Conservation (phyloP, 2,113 vertebrate species). For the Malurus alboscapulatus region DNA sequence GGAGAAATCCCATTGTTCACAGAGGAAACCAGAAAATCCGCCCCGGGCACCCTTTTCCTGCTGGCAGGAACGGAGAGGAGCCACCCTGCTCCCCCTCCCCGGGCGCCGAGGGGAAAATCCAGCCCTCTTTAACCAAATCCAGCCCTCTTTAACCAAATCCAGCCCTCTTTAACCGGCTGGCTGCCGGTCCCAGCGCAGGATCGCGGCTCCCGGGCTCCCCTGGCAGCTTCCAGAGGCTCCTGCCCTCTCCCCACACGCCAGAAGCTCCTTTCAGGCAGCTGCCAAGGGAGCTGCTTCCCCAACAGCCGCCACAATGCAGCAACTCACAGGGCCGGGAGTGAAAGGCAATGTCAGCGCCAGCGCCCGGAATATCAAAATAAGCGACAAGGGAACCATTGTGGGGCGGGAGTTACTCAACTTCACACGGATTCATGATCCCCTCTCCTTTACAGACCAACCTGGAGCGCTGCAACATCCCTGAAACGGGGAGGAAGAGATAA, state of each 20-base stretch:
- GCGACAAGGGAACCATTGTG: constrained; percentile 58
- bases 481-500: neutral
- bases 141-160: neutral
- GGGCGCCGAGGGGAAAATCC: rapidly evolving
- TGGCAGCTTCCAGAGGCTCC: neutral
- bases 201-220: rapidly evolving
- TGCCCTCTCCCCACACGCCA: neutral
- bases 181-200: neutral
- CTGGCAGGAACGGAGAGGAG: neutral
- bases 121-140: too few species aligned
- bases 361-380: constrained; percentile 55
- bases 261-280: constrained; percentile 43
- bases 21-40: neutral
- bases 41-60: neutral
- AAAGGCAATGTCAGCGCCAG: constrained; percentile 52
- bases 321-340: constrained; percentile 48
- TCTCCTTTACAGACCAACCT: neutral
- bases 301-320: constrained; percentile 58
- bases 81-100: neutral
- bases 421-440: neutral
- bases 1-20: neutral
- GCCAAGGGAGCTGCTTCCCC: constrained; percentile 59
- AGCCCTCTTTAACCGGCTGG: neutral
- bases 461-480: neutral
- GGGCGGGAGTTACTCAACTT: constrained; percentile 2